phyloP scores from a whole-genome alignment of 2,113 vertebrate genomes.

The Mirza zaza region DNA sequence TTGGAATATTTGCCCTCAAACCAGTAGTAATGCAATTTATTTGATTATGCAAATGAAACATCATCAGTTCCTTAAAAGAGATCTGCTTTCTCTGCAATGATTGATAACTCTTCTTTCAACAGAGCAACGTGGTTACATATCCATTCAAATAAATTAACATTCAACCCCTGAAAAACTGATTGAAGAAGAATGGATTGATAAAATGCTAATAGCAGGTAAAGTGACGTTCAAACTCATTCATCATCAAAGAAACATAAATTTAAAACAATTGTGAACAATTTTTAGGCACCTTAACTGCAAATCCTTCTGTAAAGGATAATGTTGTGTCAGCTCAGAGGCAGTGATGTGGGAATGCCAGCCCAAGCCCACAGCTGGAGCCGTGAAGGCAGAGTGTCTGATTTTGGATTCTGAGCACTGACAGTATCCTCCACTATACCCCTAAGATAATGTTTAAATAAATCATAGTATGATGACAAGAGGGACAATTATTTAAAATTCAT shows the following conservation, averaged over 20 bases:
- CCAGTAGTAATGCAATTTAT: background rate
- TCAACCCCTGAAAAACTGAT: background rate
- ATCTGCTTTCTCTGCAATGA: background rate
- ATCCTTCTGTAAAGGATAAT: background rate
- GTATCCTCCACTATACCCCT: background rate
- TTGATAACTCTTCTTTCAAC: background rate
- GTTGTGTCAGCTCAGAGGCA: background rate
- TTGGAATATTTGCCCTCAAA: slow-evolving; percentile 7
- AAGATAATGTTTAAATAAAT: background rate
- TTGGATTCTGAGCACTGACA: background rate
- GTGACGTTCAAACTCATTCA: background rate
- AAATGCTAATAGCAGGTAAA: background rate
- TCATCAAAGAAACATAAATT: slow-evolving; percentile 14
- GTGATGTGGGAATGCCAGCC: background rate
- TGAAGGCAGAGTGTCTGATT: background rate
- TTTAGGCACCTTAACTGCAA: background rate
- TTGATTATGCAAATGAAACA: background rate
- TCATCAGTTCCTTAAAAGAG: background rate
- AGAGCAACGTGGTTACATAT: background rate
- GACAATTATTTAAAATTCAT: slow-evolving; percentile 39
- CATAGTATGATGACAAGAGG: background rate
- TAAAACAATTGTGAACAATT: background rate
- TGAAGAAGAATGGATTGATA: slow-evolving; percentile 9
- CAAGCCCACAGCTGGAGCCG: background rate
- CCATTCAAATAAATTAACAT: slow-evolving; percentile 38